Evolutionary conservation across 2,888 invertebrate genomes (phyloP), one percentile per base, ranked within the genome.

Genomic region (Allacma fusca): DNA sequence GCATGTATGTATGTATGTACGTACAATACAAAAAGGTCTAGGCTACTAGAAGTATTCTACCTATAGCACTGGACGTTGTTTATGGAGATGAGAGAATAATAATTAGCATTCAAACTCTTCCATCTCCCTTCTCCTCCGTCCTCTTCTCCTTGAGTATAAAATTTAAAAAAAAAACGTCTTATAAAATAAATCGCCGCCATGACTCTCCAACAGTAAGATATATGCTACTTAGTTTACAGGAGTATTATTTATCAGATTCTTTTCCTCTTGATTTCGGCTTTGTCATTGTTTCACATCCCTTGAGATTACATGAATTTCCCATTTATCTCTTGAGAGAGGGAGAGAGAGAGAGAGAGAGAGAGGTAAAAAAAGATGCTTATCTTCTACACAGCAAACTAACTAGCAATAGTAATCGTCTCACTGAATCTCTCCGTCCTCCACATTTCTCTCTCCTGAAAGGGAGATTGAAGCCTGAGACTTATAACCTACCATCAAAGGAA

Each of bases 181-280:
- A 70, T 70, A 70, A 69, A 69, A 69, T 69, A 43, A 69, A 70
- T 70, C 70, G 50, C 70, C 70, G 70, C 70, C 50, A 23, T 69
- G 29, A 2, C 26, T 26, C 2, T 9, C 64, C 64, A 13, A 13
- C 50, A n/a, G 16, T 50, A 16, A 50, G 9, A 50, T 19, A 50
- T 16, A 50, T 34, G 34, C 34, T 34, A 34, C 34, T 34, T 13
- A 26, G 65, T 26, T 13, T 4, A 29, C 50, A 50, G 50, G 1
- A 50, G 50, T 50, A 12, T 5, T 12, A 50, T 50, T 50, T 50
- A 50, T 50, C 50, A 50, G n/a, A 28, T 28, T 28, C 5, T 28
- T 64, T 65, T n/a, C 19, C 65, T 65, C 16, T 24, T 16, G 28
- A 26, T 65, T 29, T 28, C 28, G 28, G 26, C 29, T 26, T 28